Base-by-base conservation (phyloP, 1,140 invertebrate species). In the Panulirus ornatus region DNA sequence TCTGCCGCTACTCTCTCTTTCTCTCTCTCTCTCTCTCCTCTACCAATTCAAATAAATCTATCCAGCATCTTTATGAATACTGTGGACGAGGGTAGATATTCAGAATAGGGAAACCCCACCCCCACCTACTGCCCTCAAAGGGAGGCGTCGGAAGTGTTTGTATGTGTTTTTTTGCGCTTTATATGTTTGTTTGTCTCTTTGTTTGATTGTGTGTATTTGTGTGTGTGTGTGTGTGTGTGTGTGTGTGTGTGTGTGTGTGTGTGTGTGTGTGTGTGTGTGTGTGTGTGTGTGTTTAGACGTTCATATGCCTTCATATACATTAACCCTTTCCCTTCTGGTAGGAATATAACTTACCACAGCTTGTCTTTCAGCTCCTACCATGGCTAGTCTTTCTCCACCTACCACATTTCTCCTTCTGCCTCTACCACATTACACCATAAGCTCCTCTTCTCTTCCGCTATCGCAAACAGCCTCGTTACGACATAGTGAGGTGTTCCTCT, bases 151-250 rank as follows among this genome's bases (percentile, higher is more conserved):
- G 42, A 73, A 34, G 42, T 73, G 34, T 38, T 36, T 36, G 70
- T 73, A 38, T 73, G 70, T 38, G 36, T 73, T 34, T 73, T 34
- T 38, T 34, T 73, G 70, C 36, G 42, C 36, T 11, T 73, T 34
- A 73, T 73, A 30, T 8, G 5, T 70, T 22, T 70, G 63, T 70
- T 22, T 70, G 63, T 70, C 34, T 73, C 9, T n/a, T n/a, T n/a
- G n/a, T n/a, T n/a, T n/a, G n/a, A n/a, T n/a, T n/a, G n/a, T n/a
- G n/a, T n/a, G n/a, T n/a, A 8, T 73, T 34, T 73, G 70, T 73
- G 70, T 73, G 70, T 73, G 70, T 73, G 70, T 73, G 70, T 73
- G 70, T 73, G 70, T 73, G 70, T 73, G 70, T 73, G 70, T 73
- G 70, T 73, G 70, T 73, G 70, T 73, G 70, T 73, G 27, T 73